phyloP scores from a whole-genome alignment of 2,888 invertebrate genomes.

The Acleris literana region DNA sequence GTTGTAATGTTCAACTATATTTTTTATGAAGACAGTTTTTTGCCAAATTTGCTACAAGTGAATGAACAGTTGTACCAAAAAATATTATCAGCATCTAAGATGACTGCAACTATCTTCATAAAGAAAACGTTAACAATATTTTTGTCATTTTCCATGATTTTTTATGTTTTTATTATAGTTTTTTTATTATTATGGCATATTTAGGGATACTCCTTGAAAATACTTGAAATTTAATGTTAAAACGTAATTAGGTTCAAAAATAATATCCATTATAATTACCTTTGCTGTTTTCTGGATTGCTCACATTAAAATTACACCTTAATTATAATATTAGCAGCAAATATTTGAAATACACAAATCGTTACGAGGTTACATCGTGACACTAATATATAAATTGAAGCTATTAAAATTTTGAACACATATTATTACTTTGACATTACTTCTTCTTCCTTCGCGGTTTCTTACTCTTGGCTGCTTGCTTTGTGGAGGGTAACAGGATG shows the following conservation, averaged over 20 bases:
- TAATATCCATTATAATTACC: slow-evolving; percentile 41
- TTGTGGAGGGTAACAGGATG: slow-evolving; percentile 62
- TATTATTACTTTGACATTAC: slow-evolving; percentile 62
- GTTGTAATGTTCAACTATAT: slow-evolving; percentile 36
- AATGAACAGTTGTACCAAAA: slow-evolving; percentile 8
- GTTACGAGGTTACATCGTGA: slow-evolving; percentile 44
- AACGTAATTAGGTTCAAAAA: slow-evolving; percentile 25
- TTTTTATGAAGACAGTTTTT: slow-evolving; percentile 37
- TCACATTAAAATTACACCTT: slow-evolving; percentile 57
- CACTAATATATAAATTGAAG: slow-evolving; percentile 48
- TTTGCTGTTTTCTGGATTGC: slow-evolving; percentile 68
- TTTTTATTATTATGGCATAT: slow-evolving; percentile 49
- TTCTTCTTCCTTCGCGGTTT: slow-evolving; percentile 86
- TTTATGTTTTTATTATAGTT: slow-evolving; percentile 61
- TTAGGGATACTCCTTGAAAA: slow-evolving; percentile 21
- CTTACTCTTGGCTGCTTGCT: slow-evolving; percentile 77
- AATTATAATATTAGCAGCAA: slow-evolving; percentile 62
- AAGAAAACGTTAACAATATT: slow-evolving; percentile 57
- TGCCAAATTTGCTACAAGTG: slow-evolving; percentile 9
- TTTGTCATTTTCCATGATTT: slow-evolving; percentile 70
- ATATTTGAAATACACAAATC: slow-evolving; percentile 41
- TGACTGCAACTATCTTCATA: slow-evolving; percentile 46
- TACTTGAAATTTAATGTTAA: slow-evolving; percentile 26
- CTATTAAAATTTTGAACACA: slow-evolving; percentile 60
- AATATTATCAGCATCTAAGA: not conserved